Percentiles rank a stretch among this genome's conserved stretches.
Conservation (phyloP, 2,888 invertebrate species). For the Pemphredon lugubris region DNA sequence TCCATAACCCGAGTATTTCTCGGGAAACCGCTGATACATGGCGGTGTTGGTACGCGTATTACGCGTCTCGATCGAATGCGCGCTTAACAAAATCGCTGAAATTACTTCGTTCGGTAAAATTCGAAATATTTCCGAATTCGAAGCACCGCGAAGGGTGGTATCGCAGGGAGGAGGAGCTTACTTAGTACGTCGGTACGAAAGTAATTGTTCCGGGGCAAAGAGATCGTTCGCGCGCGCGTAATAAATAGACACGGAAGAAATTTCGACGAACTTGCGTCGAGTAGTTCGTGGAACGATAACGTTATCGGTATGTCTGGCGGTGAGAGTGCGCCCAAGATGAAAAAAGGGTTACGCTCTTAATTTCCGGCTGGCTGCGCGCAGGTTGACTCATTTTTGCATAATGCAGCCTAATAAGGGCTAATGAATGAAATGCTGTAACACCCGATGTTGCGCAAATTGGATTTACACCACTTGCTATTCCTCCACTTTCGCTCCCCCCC, state of each 20-base stretch:
- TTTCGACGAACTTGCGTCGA: conserved; percentile 1
- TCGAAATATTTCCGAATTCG: too few species aligned
- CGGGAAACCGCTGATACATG: too few species aligned
- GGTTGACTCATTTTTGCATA: conserved; percentile 76
- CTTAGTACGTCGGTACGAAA: too few species aligned
- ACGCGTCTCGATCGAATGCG: too few species aligned
- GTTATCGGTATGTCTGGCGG: conserved; percentile 12
- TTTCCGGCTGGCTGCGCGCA: conserved; percentile 66
- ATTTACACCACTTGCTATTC: conserved; percentile 72
- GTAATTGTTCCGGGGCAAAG: too few species aligned
- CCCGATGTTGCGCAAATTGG: conserved; percentile 72
- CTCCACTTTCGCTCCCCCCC: conserved; percentile 56
- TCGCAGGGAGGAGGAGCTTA: too few species aligned
- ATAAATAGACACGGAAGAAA: neutral
- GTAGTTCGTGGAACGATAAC: conserved; percentile 43
- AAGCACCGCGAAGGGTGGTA: too few species aligned
- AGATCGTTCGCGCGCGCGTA: too few species aligned
- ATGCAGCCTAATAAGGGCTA: conserved; percentile 75
- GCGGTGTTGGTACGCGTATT: too few species aligned
- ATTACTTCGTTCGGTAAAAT: too few species aligned
- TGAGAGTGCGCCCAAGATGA: neutral
- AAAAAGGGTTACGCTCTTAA: conserved; percentile 47
- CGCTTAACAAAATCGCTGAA: too few species aligned
- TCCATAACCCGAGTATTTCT: too few species aligned
- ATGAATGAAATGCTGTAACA: conserved; percentile 72